phyloP scores from a whole-genome alignment of 2,888 invertebrate genomes.

The Asteroscopus sphinx region DNA sequence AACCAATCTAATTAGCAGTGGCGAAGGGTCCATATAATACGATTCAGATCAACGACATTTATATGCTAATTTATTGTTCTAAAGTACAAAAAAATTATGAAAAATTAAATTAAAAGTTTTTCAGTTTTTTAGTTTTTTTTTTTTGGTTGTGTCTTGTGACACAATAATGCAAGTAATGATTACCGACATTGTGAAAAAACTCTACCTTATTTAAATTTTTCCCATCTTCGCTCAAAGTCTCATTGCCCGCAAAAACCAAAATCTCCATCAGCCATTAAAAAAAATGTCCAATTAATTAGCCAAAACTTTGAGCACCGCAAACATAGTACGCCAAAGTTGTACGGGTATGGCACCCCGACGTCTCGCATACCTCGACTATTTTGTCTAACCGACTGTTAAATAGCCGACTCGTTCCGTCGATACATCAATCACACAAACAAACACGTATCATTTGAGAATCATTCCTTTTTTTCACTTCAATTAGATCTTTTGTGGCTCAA shows the following conservation, averaged over 20 bases:
- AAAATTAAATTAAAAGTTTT: no score
- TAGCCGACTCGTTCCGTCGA: conserved; percentile 85
- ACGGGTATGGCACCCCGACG: conserved; percentile 79
- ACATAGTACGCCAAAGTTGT: conserved; percentile 66
- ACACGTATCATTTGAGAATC: conserved; percentile 78
- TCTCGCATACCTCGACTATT: conserved; percentile 81
- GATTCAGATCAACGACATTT: no score
- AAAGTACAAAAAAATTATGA: no score
- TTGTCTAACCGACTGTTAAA: conserved; percentile 89
- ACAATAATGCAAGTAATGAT: no score
- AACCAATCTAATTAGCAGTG: no score
- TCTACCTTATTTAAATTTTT: no score
- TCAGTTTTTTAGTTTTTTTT: no score
- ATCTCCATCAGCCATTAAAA: not conserved
- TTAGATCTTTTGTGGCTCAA: conserved; percentile 86
- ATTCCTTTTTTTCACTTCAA: conserved; percentile 85
- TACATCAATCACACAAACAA: conserved; percentile 88
- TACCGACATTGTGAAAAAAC: no score
- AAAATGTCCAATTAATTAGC: conserved; percentile 24
- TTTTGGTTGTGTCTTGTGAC: no score
- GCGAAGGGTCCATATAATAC: no score
- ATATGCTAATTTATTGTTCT: no score
- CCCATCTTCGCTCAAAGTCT: no score
- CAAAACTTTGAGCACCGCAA: conserved; percentile 72
- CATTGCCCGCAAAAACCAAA: not conserved